Evolutionary conservation across 2,888 invertebrate genomes (phyloP), one percentile per base, ranked within the genome.

Genomic region (Junonia oenone): DNA sequence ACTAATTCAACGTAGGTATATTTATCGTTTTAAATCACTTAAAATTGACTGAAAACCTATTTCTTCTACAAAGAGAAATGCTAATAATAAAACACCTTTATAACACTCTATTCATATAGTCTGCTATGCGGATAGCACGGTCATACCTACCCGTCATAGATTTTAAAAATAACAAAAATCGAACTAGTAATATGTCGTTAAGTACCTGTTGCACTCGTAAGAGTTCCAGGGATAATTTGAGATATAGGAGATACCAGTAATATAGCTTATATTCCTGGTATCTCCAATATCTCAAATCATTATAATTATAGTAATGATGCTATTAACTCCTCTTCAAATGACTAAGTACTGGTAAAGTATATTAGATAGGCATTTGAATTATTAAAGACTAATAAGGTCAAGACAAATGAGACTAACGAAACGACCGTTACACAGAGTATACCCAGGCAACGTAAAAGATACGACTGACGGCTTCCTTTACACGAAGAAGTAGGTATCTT

Each of bases 331-430:
- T n/a, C n/a, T n/a, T n/a, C n/a, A n/a, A n/a, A n/a, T n/a, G n/a
- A n/a, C n/a, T n/a, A n/a, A n/a, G n/a, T n/a, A n/a, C n/a, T n/a
- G n/a, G n/a, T n/a, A n/a, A n/a, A n/a, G n/a, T n/a, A n/a, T n/a
- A 65, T 73, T 76, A 73, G 72, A 71, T 66, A 68, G 75, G 77
- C 79, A 22, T 22, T 22, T 22, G 2, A 22, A 22, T 22, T 3
- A 22, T 3, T n/a, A 22, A 22, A 22, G 22, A 22, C 22, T 3
- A 22, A 22, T 22, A 22, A 22, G 2, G 5, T 5, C 22, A 22
- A 22, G n/a, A n/a, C n/a, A n/a, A n/a, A n/a, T 33, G 2, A 13
- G 43, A 43, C 2, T 43, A 13, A n/a, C 13, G 22, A 43, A 22
- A 43, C 13, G 43, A 43, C 13, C 43, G 43, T 13, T 43, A 43